These are phyloP conservation scores for Anticlea derivata DNA, from an alignment of 2,888 invertebrate genomes.

Conservation along the genomic window DNA sequence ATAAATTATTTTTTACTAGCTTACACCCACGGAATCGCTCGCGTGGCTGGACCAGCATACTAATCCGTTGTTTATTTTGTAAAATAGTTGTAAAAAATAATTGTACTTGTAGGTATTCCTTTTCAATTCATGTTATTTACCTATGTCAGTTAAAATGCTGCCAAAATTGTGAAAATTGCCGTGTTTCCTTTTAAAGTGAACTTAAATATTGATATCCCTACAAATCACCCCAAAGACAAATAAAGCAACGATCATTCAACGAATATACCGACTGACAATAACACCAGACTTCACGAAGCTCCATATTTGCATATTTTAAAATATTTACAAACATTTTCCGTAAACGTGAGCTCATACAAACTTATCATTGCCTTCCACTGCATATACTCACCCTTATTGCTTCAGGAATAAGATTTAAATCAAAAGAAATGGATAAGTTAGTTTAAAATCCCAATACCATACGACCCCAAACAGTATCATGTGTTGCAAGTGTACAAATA, in stretches of 20 bases:
- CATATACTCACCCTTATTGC: slow-evolving; percentile 31
- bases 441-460: slow-evolving; percentile 53
- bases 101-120: no score
- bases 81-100: no score
- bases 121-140: no score
- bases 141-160: no score
- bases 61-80: no score
- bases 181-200: background rate
- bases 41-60: no score
- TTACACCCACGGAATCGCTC: no score
- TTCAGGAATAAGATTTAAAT: slow-evolving; percentile 26
- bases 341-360: slow-evolving; percentile 42
- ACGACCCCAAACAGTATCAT: slow-evolving; percentile 54
- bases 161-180: background rate
- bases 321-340: slow-evolving; percentile 53
- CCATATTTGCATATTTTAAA: slow-evolving; percentile 58
- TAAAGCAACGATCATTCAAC: slow-evolving; percentile 44
- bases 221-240: slow-evolving; percentile 23
- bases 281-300: slow-evolving; percentile 50
- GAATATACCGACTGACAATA: slow-evolving; percentile 50
- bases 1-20: no score
- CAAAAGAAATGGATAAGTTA: slow-evolving; percentile 34
- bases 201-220: slow-evolving; percentile 6
- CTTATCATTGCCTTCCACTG: slow-evolving; percentile 17
- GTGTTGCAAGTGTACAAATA: slow-evolving; percentile 42